Conservation (phyloP, 2,888 invertebrate genomes). For the Rotaria socialis region DNA sequence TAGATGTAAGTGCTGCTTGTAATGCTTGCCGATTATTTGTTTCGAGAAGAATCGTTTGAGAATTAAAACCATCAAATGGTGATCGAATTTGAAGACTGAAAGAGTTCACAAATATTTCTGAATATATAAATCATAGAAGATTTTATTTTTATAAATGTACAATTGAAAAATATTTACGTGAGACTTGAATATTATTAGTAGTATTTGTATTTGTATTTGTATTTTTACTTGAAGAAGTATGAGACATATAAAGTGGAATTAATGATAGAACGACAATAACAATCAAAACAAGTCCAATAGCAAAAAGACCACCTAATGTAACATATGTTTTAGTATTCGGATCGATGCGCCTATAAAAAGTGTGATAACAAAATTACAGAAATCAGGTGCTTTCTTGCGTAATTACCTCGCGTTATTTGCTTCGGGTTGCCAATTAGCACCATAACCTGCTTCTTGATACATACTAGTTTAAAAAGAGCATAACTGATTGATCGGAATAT, state of each 20-base stretch:
- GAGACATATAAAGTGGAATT: constrained; percentile 25
- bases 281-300: background rate
- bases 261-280: background rate
- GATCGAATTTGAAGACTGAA: background rate
- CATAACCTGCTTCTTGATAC: constrained; percentile 7
- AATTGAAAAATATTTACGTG: background rate
- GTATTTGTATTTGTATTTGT: background rate
- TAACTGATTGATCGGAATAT: background rate
- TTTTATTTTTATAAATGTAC: too few species aligned
- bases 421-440: background rate
- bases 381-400: too few species aligned
- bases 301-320: background rate
- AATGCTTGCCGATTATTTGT: background rate
- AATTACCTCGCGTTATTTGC: background rate
- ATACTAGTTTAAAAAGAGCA: background rate
- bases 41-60: background rate
- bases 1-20: constrained; percentile 1
- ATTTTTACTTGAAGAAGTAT: background rate
- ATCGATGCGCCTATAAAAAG: constrained; percentile 2
- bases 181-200: background rate
- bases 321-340: background rate
- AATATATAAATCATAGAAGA: background rate
- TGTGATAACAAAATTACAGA: background rate
- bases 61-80: background rate
- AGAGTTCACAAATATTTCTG: background rate